Evolutionary conservation across 2,113 vertebrate species (phyloP).

Genomic region (Esox niger): DNA sequence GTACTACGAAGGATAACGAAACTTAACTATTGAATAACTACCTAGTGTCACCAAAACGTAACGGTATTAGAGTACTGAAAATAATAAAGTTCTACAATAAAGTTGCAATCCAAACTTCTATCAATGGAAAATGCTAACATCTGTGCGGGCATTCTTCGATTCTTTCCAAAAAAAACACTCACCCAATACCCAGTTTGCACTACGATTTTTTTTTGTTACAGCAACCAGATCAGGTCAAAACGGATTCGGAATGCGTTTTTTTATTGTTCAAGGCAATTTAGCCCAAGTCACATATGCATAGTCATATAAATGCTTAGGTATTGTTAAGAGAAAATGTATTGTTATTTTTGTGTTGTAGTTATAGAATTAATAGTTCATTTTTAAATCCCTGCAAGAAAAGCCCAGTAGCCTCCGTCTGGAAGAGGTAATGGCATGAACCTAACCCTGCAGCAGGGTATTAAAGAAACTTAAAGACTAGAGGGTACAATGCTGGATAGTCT

Average conservation of each 20-base stretch:
- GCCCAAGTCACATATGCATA: too few species aligned
- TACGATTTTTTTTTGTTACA: slow-evolving; percentile 37
- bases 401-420: neutral
- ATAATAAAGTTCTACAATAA: neutral
- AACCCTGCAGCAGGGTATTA: neutral
- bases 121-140: slow-evolving; percentile 13
- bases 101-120: neutral
- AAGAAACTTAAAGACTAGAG: too few species aligned
- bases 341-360: too few species aligned
- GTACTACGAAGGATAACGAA: neutral
- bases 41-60: neutral
- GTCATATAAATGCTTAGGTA: too few species aligned
- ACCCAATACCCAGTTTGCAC: slow-evolving; percentile 47
- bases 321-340: too few species aligned
- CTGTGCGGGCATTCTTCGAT: neutral
- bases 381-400: neutral
- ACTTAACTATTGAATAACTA: neutral
- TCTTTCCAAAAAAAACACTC: slow-evolving; percentile 28
- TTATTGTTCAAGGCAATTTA: neutral
- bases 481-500: too few species aligned
- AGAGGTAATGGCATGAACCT: neutral
- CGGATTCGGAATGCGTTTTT: neutral
- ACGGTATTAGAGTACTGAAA: neutral
- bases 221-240: slow-evolving; percentile 25
- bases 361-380: neutral